Conservation (phyloP, 1,140 invertebrate genomes). For the Papilio dardanus region DNA sequence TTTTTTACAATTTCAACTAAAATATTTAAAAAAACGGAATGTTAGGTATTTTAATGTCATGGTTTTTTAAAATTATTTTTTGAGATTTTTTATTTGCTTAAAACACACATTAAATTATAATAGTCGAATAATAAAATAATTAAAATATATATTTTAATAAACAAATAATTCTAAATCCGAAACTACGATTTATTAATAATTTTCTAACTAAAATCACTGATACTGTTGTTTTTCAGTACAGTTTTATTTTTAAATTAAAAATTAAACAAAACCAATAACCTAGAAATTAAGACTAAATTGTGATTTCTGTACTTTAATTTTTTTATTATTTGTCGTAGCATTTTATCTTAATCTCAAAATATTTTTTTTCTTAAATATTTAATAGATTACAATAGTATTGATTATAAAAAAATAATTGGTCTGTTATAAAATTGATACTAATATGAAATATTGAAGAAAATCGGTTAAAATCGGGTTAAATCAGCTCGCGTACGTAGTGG, state of each 20-base stretch:
- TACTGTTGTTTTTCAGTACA: neutral
- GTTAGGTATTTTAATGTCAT: neutral
- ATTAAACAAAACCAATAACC: neutral
- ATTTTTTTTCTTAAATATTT: neutral
- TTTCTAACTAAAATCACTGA: neutral
- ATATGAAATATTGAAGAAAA: neutral
- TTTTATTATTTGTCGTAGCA: neutral
- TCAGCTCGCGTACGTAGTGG: neutral
- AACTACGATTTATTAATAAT: neutral
- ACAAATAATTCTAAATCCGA: neutral
- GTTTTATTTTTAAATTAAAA: neutral
- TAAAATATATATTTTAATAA: neutral
- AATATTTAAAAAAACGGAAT: neutral
- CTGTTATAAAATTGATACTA: neutral
- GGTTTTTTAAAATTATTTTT: neutral
- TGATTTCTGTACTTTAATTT: slow-evolving; percentile 7
- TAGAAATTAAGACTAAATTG: neutral
- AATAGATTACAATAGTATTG: neutral
- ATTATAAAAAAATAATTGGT: neutral
- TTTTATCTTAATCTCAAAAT: neutral
- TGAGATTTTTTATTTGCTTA: neutral
- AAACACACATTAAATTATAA: neutral
- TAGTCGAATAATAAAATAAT: neutral
- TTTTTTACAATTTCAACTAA: neutral
- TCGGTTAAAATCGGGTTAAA: neutral